Conservation (phyloP, 2,888 invertebrate species). For the Acronicta alni region DNA sequence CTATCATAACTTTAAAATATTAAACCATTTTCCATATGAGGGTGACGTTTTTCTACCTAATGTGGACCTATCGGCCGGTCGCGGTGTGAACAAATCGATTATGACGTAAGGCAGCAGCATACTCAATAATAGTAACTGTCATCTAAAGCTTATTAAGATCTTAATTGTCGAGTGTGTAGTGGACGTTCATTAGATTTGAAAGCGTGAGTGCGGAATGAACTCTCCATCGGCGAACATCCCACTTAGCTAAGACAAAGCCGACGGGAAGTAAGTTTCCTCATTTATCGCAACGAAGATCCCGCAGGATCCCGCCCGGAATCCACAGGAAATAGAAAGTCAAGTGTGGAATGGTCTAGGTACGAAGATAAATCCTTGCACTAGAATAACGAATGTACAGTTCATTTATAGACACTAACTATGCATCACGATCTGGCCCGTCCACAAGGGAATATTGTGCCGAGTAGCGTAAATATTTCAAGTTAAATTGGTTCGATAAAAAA, state of each 20-base stretch:
- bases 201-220: constrained; percentile 58
- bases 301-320: constrained; percentile 73
- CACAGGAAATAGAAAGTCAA: constrained; percentile 84
- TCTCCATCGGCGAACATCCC: constrained; percentile 63
- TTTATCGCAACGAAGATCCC: constrained; percentile 76
- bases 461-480: constrained; percentile 38
- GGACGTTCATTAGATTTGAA: constrained; percentile 36
- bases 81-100: neutral
- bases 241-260: constrained; percentile 75
- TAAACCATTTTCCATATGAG: constrained; percentile 31
- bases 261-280: constrained; percentile 76
- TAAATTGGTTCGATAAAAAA: constrained; percentile 20
- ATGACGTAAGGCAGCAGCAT: neutral
- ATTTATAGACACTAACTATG: constrained; percentile 39
- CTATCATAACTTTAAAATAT: constrained; percentile 53
- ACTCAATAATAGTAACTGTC: neutral
- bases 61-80: neutral
- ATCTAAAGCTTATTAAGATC: constrained; percentile 27
- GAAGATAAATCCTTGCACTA: constrained; percentile 69
- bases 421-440: constrained; percentile 5
- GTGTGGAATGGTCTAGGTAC: constrained; percentile 73
- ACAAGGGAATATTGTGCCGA: constrained; percentile 32
- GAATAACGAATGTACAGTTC: constrained; percentile 56
- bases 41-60: constrained; percentile 7
- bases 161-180: constrained; percentile 33